Evolutionary conservation across 2,797 vertebrate genomes (phyloP).

Genomic region (Gadopsis marmoratus): DNA sequence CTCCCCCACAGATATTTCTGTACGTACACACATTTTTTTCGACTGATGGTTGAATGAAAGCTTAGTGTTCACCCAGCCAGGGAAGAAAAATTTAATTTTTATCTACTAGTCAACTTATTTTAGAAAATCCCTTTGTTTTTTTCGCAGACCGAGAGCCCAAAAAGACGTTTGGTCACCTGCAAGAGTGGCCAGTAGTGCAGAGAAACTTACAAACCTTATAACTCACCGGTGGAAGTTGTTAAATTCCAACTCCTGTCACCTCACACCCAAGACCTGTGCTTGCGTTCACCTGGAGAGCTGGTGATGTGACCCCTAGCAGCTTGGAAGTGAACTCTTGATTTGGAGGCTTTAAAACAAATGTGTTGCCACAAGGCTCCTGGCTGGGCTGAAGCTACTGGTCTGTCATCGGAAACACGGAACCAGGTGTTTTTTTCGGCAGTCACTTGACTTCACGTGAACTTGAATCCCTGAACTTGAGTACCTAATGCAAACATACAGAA

Average conservation of each 20-base stretch:
- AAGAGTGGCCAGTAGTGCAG: neutral
- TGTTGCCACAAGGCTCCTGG: conserved; percentile 5
- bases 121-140: neutral
- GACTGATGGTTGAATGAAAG: too few species aligned
- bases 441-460: conserved; percentile 55
- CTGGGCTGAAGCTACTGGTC: neutral
- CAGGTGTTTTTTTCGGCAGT: conserved; percentile 47
- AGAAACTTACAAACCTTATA: neutral
- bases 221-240: neutral
- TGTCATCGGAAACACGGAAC: conserved; percentile 31
- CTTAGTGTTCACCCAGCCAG: neutral
- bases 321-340: conserved; percentile 30
- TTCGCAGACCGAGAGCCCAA: neutral
- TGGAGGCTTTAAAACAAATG: conserved; percentile 35
- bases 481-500: conserved; percentile 12
- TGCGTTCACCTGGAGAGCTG: conserved; percentile 1
- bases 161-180: neutral
- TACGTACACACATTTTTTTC: neutral
- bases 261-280: neutral
- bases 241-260: neutral
- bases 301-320: conserved; percentile 10
- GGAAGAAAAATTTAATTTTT: neutral
- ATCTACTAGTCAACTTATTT: neutral
- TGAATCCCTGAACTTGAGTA: conserved; percentile 36
- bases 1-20: neutral